Percentiles rank a stretch among this genome's conserved stretches.
phyloP scores from a whole-genome alignment of 2,888 invertebrate genomes.

The Cataglyphis rosenhaueri region DNA sequence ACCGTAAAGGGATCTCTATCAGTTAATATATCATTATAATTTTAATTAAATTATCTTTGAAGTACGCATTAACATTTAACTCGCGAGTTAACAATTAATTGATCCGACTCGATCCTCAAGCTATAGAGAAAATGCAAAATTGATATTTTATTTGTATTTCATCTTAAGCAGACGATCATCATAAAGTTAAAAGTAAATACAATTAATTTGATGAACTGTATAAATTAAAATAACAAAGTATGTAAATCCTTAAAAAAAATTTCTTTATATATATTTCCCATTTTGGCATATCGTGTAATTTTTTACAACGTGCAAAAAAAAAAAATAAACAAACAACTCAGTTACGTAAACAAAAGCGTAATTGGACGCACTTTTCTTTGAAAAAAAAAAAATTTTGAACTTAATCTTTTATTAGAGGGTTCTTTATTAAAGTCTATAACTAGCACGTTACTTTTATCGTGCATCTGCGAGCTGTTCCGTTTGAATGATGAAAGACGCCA shows the following conservation, averaged over 20 bases:
- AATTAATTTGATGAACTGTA: neutral
- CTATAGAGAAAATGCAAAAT: neutral
- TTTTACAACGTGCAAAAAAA: no score
- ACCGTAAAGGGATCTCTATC: slow-evolving; percentile 44
- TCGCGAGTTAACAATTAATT: slow-evolving; percentile 34
- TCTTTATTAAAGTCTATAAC: neutral
- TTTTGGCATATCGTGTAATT: neutral
- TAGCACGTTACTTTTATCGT: slow-evolving; percentile 19
- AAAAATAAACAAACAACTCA: neutral
- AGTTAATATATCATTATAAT: slow-evolving; percentile 53
- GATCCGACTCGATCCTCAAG: neutral
- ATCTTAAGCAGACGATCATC: neutral
- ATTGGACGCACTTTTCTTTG: neutral
- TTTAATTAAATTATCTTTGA: slow-evolving; percentile 48
- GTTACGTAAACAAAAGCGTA: neutral
- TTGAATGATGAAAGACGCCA: slow-evolving; percentile 50
- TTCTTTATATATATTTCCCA: neutral
- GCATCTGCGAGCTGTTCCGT: slow-evolving; percentile 34
- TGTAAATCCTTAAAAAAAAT: neutral
- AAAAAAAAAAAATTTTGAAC: neutral
- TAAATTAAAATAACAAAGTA: neutral
- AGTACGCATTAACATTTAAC: slow-evolving; percentile 9
- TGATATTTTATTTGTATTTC: neutral
- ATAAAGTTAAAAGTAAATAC: neutral
- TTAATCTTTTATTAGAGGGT: neutral